Evolutionary conservation across 2,113 vertebrate species (phyloP).

Genomic region (Edolisoma coerulescens): DNA sequence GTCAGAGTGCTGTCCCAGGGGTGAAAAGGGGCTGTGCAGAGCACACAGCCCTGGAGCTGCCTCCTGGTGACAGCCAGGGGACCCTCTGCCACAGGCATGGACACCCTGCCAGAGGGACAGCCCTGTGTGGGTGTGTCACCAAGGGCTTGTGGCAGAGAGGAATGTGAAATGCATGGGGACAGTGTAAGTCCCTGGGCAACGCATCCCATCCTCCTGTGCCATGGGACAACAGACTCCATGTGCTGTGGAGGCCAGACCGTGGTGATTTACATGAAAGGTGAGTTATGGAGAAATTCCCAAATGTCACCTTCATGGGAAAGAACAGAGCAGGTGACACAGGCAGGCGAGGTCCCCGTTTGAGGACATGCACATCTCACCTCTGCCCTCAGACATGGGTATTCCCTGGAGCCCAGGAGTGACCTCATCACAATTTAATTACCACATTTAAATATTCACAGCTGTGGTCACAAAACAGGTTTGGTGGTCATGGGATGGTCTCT

Average conservation of each 20-base stretch:
- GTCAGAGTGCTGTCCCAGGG: rapidly evolving
- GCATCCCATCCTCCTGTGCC: neutral
- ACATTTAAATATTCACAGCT: neutral
- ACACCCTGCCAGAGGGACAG: too few relatives aligned
- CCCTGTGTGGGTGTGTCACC: neutral
- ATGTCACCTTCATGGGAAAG: neutral
- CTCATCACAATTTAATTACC: neutral
- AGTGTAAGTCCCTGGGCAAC: neutral
- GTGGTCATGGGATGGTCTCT: neutral
- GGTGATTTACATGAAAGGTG: rapidly evolving
- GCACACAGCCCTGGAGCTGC: neutral
- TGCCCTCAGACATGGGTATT: neutral
- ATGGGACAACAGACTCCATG: neutral
- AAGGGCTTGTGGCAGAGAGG: neutral
- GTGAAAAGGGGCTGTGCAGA: too few relatives aligned
- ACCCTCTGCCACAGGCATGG: neutral
- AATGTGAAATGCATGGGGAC: neutral
- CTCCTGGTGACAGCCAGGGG: rapidly evolving
- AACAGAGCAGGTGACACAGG: neutral
- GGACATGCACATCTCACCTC: neutral
- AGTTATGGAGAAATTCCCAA: neutral
- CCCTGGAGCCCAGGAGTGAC: neutral
- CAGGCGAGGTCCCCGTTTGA: rapidly evolving
- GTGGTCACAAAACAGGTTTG: neutral
- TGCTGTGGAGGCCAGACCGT: rapidly evolving